A percentile compares a stretch with the other conserved stretches of the same genome.
Conservation (phyloP, 1,140 invertebrate species). For the Paramacrobiotus metropolitanus region DNA sequence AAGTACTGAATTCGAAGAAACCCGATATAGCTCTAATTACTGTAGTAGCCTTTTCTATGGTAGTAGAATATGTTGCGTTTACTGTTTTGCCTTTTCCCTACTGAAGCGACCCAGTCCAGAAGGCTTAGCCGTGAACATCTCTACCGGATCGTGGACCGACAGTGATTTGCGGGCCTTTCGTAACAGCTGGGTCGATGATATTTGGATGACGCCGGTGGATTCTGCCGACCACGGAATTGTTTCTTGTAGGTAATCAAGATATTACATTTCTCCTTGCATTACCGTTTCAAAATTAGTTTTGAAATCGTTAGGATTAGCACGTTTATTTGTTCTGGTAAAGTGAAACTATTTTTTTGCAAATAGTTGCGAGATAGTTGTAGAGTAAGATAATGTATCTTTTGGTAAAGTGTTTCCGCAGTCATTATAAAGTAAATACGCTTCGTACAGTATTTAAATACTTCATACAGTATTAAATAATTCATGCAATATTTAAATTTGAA, state of each 20-base stretch:
- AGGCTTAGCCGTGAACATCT: constrained; percentile 5
- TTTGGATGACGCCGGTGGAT: constrained; percentile 45
- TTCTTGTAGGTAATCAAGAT: constrained; percentile 35
- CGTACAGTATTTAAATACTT: no score
- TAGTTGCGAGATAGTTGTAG: neutral
- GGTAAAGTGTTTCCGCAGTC: no score
- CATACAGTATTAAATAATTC: no score
- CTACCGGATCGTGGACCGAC: no score
- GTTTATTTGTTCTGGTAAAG: neutral
- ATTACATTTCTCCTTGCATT: neutral
- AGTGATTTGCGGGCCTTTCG: neutral
- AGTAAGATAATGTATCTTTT: no score
- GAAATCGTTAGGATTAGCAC: neutral
- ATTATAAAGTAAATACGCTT: no score
- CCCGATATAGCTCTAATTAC: no score
- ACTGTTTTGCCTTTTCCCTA: neutral
- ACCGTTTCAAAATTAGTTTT: neutral
- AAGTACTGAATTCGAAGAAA: no score
- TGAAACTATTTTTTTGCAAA: neutral
- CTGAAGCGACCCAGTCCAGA: neutral
- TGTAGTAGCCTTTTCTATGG: no score
- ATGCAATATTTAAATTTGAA: no score
- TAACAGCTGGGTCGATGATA: constrained; percentile 22
- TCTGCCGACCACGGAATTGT: constrained; percentile 58
- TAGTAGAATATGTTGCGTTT: neutral